Evolutionary conservation across 1,140 invertebrate species (phyloP), one percentile per base, ranked within the genome.

Genomic region (Zeugodacus cucurbitae): DNA sequence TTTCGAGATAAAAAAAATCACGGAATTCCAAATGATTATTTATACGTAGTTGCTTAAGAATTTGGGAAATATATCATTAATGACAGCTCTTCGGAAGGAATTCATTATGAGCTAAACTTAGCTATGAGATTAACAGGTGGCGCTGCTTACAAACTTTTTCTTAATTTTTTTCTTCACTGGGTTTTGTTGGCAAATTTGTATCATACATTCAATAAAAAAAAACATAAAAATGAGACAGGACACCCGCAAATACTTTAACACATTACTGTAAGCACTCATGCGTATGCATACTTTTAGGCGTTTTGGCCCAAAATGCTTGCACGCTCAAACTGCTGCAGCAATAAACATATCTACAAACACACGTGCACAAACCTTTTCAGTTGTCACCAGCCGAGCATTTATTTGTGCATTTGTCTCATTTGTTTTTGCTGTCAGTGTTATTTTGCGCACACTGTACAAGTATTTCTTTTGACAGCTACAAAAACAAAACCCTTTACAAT

Each of bases 231-330:
- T n/a, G 17, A 67, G 32, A 74, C 6, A 20, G 34, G 22, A 41
- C 34, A 37, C 22, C 34, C 67, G 20, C 62, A 74, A 74, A 74
- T 41, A 41, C 34, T 74, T 74, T 37, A 17, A 32, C 67, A 41
- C 34, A 74, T 74, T 74, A 41, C 17, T 74, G 67, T 41, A 74
- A 41, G 67, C 67, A 74, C 67, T 74, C 67, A 74, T 41, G 67
- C 67, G 67, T 41, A 41, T 17, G 34, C 67, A 74, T 74, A 74
- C 34, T 74, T 74, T 74, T 41, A 74, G 32, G 67, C 67, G 67
- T 5, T 74, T 37, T 74, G 20, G 1, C 20, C 34, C 34, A 22
- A 74, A 74, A 74, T 74, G 20, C 67, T 22, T 7, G 67, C 67
- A 74, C 67, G 41, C 34, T 74, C 67, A 41, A 20, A 14, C 17